Evolutionary conservation across 1,140 invertebrate genomes (phyloP).

Genomic region (Ostrea denselamellosa): DNA sequence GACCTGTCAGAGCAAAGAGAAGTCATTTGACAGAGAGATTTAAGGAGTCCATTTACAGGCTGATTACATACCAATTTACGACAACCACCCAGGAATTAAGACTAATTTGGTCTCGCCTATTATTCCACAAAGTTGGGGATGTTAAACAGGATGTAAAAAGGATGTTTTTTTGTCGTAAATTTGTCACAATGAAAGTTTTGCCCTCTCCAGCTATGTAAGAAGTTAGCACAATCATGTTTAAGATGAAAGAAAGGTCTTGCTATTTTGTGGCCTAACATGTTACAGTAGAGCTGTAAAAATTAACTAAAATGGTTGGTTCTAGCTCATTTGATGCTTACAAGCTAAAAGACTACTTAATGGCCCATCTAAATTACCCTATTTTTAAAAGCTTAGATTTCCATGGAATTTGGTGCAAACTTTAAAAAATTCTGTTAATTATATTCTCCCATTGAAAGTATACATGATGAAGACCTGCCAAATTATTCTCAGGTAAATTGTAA

Average conservation of each 20-base stretch:
- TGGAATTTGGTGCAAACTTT: conserved; percentile 22
- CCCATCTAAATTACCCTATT: conserved; percentile 4
- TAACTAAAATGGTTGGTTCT: conserved; percentile 31
- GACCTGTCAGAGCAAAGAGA: conserved; percentile 34
- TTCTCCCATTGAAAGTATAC: conserved; percentile 26
- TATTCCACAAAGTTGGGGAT: conserved; percentile 19
- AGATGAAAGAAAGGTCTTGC: conserved; percentile 18
- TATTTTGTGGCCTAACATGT: conserved; percentile 1
- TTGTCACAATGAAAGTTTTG: conserved; percentile 34
- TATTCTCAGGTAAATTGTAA: conserved; percentile 27
- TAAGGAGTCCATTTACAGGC: conserved; percentile 11
- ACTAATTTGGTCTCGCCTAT: conserved; percentile 33
- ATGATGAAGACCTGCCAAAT: conserved; percentile 28
- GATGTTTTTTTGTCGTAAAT: conserved; percentile 28
- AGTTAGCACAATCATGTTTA: not conserved
- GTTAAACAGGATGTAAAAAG: conserved; percentile 11
- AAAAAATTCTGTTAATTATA: conserved; percentile 30
- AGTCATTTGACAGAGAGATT: conserved; percentile 1
- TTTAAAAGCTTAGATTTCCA: conserved; percentile 27
- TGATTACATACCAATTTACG: conserved; percentile 31
- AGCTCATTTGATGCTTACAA: conserved; percentile 29
- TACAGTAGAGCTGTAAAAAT: conserved; percentile 16
- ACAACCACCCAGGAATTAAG: conserved; percentile 30
- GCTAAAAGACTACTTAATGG: conserved; percentile 20
- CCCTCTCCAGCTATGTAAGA: conserved; percentile 9